These are phyloP conservation scores for Zaprionus vittiger DNA, from an alignment of 1,140 invertebrate genomes.

Conservation along the genomic window DNA sequence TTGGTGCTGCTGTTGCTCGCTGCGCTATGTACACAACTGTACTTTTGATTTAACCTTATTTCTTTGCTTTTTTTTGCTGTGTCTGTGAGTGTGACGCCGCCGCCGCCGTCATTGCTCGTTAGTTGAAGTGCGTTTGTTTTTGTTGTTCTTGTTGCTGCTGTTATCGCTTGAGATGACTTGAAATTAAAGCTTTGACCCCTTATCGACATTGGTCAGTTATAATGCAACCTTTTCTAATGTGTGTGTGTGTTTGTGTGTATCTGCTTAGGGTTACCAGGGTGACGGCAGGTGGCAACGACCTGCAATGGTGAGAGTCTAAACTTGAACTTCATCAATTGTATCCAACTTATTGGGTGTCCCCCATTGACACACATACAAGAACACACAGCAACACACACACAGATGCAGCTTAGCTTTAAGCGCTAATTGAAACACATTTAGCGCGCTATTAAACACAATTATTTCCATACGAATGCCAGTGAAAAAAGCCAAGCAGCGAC, in stretches of 20 bases:
- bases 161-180: constrained; percentile 44
- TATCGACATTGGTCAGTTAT: constrained; percentile 28
- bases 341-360: background rate
- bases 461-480: constrained; percentile 61
- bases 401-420: constrained; percentile 41
- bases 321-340: constrained; percentile 46
- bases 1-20: constrained; percentile 63
- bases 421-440: constrained; percentile 78
- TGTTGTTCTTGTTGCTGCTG: constrained; percentile 26
- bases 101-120: constrained; percentile 36
- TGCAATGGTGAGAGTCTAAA: constrained; percentile 23
- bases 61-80: constrained; percentile 70
- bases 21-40: constrained; percentile 82
- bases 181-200: constrained; percentile 28
- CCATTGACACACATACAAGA: constrained; percentile 51
- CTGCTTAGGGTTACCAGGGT: background rate
- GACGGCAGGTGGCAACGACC: constrained; percentile 48
- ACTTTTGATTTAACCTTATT: constrained; percentile 83
- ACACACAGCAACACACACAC: constrained; percentile 11
- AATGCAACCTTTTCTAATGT: constrained; percentile 1
- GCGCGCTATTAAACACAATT: constrained; percentile 80
- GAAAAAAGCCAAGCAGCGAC: constrained; percentile 25
- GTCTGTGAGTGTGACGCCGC: constrained; percentile 23
- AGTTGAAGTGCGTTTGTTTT: constrained; percentile 25
- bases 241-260: background rate